Base-by-base conservation (phyloP, 1,140 invertebrate genomes). In the Anadara kagoshimensis region DNA sequence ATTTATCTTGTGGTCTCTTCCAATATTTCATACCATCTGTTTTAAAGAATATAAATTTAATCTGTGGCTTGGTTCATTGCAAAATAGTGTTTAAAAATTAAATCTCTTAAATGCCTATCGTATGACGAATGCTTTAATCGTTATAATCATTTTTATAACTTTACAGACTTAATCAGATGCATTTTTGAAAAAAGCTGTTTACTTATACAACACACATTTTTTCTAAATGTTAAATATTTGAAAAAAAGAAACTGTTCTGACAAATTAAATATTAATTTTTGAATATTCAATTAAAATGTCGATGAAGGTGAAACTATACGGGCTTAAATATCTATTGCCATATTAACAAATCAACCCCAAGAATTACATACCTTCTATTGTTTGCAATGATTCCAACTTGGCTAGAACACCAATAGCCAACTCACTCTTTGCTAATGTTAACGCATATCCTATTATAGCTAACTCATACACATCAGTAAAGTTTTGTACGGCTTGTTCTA, bases 381-480 rank as follows among this genome's bases (percentile, higher is more conserved):
- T 70, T 7, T 83, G 75, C 12, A 77, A 68, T 12, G 69, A 85
- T 76, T 95, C 92, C 16, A 96, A 85, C 44, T 92, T 88, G 74
- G 92, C 92, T 76, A 95, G 93, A n/a, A 93, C 93, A 7, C 90
- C 83, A 58, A 92, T 91, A 80, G 92, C 92, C 5, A 91, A 91
- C 1, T 92, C 90, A 89, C 95, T 94, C 45, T 93, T 91, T 2
- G 95, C 93, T 49, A 95, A 82, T 82, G 94, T 93, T 0, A 98
- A 88, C 0, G 85, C 83, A 69, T 88, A 87, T 18, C 68, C 51
- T 2, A 81, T 74, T 24, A 87, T 79, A 47, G 95, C 92, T 44
- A 97, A 83, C 0, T 94, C 92, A 87, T 98, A 97, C 3, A 92
- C 89, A 83, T 96, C 94, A 4, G 61, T 22, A 8, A 76, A 20